Base-by-base conservation (phyloP, 1,140 invertebrate species). In the Tetraneura akinire region DNA sequence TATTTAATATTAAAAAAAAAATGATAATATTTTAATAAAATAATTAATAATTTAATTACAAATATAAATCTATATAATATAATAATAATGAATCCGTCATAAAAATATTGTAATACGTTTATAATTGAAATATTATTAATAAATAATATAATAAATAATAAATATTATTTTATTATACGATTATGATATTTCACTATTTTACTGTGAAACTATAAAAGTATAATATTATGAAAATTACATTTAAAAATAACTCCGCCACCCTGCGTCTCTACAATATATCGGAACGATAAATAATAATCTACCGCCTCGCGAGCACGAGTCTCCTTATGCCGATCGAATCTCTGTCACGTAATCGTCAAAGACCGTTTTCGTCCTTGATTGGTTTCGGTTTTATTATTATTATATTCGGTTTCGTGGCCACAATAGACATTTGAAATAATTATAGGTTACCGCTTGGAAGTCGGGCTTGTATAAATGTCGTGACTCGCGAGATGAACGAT, bases 271-370 rank as follows among this genome's bases (percentile, higher is more conserved):
- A 8, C n/a, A 5, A 18, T 51, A 6, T 42, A 21, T n/a, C 21
- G 23, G 13, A 29, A 45, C 37, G 51, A 55, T 74, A 55, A 66
- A 29, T 66, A 32, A 73, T 73, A 37, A 73, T 76, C n/a, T 60
- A 76, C 55, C 53, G 51, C 47, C 29, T 55, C 11, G n/a, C 13
- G 42, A 42, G 42, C 66, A 70, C 66, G 66, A 70, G 66, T 76
- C 73, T 23, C 21, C n/a, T 37, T 8, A 37, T 23, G 32, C 55
- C 73, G 73, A 76, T 76, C 37, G 32, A 57, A 76, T 76, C 73
- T 76, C 73, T 76, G 73, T 76, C 73, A 76, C 73, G 73, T 76
- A 76, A 76, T 45, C 73, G 73, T 76, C 73, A 76, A 26, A 76
- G 55, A 76, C 53, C 29, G 55, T 76, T 57, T 60, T 76, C 73